phyloP scores from a whole-genome alignment of 2,888 invertebrate species.

The Belgica antarctica region DNA sequence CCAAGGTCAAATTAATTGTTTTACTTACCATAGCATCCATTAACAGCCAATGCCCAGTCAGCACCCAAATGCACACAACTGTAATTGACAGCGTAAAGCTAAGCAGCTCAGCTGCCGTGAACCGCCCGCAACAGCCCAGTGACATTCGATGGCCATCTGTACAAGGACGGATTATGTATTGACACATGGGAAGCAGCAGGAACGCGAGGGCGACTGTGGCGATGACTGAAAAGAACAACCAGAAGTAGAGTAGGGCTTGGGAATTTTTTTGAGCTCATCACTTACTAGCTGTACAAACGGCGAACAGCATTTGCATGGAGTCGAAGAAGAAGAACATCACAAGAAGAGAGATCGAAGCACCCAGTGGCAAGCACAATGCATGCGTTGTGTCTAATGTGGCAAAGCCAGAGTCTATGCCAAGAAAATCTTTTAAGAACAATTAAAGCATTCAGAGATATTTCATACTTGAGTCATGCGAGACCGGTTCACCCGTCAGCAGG shows the following conservation, averaged over 20 bases:
- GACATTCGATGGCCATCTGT: conserved; percentile 81
- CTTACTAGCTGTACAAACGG: conserved; percentile 95
- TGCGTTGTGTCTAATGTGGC: conserved; percentile 97
- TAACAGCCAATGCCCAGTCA: conserved; percentile 96
- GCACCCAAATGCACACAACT: conserved; percentile 95
- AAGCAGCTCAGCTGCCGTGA: conserved; percentile 89
- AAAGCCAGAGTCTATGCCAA: conserved; percentile 60
- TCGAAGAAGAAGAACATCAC: conserved; percentile 99
- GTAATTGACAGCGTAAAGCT: conserved; percentile 88
- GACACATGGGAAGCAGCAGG: conserved; percentile 94
- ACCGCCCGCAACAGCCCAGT: conserved; percentile 88
- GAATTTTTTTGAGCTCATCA: conserved; percentile 47
- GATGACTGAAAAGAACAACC: conserved; percentile 65
- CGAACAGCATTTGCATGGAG: conserved; percentile 95
- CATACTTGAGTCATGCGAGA: conserved; percentile 57
- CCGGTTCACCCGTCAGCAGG: conserved; percentile 54
- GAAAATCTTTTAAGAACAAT: conserved; percentile 38
- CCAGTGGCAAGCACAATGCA: conserved; percentile 91
- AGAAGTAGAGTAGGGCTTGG: too few species aligned
- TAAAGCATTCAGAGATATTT: conserved; percentile 31
- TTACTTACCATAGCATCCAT: conserved; percentile 75
- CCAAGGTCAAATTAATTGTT: background rate
- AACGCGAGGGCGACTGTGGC: conserved; percentile 96
- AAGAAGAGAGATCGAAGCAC: conserved; percentile 91
- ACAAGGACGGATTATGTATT: conserved; percentile 85